Conservation (phyloP, 2,113 vertebrate genomes). For the Varanus salvator region DNA sequence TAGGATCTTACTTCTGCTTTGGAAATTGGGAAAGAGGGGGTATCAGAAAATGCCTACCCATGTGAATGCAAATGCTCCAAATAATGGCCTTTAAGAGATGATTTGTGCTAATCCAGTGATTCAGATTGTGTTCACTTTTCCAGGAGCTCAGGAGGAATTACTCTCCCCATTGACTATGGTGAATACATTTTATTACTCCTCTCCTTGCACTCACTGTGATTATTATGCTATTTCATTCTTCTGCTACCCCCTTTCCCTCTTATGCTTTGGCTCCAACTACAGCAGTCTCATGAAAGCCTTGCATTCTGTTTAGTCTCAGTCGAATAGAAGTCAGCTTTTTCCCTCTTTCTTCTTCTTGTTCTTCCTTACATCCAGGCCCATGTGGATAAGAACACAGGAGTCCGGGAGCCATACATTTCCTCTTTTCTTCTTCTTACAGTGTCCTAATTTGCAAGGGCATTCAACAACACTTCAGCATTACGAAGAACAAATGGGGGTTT, state of each 20-base stretch:
- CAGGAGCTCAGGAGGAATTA: constrained; percentile 50
- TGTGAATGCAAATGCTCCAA: not conserved
- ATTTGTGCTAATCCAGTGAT: constrained; percentile 49
- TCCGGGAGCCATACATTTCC: not conserved
- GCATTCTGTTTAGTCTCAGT: constrained; percentile 43
- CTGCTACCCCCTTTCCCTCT: constrained; percentile 32
- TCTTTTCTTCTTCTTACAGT: not conserved
- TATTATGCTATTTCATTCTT: constrained; percentile 39
- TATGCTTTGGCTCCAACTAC: constrained; percentile 61
- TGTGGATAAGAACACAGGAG: constrained; percentile 16
- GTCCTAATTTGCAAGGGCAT: constrained; percentile 8
- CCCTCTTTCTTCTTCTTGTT: constrained; percentile 17
- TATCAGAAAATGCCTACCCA: constrained; percentile 22
- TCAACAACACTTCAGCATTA: not conserved
- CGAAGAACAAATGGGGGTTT: not conserved
- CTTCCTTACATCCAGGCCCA: not conserved
- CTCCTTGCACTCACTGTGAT: constrained; percentile 49
- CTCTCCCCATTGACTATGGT: constrained; percentile 41
- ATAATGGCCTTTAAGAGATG: constrained; percentile 31
- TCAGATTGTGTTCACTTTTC: constrained; percentile 23
- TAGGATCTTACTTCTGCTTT: not conserved
- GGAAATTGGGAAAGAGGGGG: constrained; percentile 22
- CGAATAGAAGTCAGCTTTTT: constrained; percentile 39
- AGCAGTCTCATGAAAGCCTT: constrained; percentile 49
- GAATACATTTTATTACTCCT: constrained; percentile 57